These are phyloP conservation scores for Conops quadrifasciatus DNA, from an alignment of 2,888 invertebrate genomes.

Conservation along the genomic window DNA sequence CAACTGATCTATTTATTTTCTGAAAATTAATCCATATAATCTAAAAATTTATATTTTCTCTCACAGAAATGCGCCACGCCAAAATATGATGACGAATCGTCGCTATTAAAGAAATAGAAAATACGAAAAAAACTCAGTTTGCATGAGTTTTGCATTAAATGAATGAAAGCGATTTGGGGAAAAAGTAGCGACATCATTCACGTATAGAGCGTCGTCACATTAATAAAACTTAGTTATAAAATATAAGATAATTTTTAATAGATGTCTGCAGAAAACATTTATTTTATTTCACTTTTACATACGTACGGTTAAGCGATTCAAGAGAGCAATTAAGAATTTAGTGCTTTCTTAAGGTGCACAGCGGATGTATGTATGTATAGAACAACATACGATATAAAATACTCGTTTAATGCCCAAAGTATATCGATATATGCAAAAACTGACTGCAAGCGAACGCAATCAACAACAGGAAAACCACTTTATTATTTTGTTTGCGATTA, in stretches of 20 bases:
- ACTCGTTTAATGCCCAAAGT: background rate
- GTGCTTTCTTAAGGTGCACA: background rate
- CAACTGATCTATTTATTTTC: background rate
- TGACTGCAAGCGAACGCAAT: background rate
- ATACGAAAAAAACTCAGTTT: constrained; percentile 19
- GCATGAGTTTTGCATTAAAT: constrained; percentile 21
- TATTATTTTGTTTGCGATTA: too few species aligned
- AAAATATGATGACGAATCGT: constrained; percentile 60
- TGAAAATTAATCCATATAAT: constrained; percentile 37
- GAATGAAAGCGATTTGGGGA: constrained; percentile 26
- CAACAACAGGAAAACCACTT: background rate
- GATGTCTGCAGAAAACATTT: background rate
- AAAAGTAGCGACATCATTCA: constrained; percentile 30
- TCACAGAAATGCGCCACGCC: constrained; percentile 61
- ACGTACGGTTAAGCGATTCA: too few species aligned
- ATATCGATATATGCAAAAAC: background rate
- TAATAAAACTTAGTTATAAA: constrained; percentile 20
- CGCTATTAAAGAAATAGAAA: constrained; percentile 55
- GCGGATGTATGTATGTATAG: background rate
- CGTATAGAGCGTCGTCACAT: constrained; percentile 12
- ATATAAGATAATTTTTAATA: constrained; percentile 20
- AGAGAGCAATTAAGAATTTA: constrained; percentile 2
- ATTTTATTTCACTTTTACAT: constrained; percentile 15
- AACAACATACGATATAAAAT: background rate
- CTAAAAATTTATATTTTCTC: constrained; percentile 46